Evolutionary conservation across 1,140 invertebrate species (phyloP).

Genomic region (Psix sp.): DNA sequence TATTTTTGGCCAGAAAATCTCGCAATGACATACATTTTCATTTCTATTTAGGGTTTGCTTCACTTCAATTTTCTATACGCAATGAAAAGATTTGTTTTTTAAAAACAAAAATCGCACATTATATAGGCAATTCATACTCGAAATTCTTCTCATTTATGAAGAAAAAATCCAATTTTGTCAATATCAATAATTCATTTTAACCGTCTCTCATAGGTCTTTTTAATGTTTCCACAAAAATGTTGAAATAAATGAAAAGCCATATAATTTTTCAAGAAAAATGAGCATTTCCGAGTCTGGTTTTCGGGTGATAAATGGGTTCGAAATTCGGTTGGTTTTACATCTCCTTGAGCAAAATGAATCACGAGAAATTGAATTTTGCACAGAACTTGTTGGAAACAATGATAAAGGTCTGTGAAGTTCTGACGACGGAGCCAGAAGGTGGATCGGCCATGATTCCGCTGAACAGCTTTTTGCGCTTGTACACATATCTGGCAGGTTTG

Average conservation of each 20-base stretch:
- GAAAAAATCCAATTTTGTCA: too few relatives aligned
- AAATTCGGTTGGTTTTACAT: slow-evolving; percentile 13
- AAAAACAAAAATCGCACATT: too few relatives aligned
- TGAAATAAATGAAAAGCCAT: neutral
- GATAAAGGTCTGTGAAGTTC: slow-evolving; percentile 87
- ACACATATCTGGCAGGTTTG: slow-evolving; percentile 83
- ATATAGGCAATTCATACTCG: too few relatives aligned
- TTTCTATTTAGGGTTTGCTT: neutral
- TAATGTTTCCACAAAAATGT: neutral
- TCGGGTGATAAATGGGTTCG: slow-evolving; percentile 33
- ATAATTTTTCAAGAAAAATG: slow-evolving; percentile 1
- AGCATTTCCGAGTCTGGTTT: slow-evolving; percentile 9
- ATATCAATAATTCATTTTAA: too few relatives aligned
- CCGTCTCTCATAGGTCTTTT: too few relatives aligned
- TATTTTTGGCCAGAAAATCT: neutral
- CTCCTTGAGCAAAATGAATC: slow-evolving; percentile 37
- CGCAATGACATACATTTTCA: neutral
- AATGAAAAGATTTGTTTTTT: too few relatives aligned
- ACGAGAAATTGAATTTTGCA: slow-evolving; percentile 56
- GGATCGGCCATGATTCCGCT: slow-evolving; percentile 85
- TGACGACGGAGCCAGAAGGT: slow-evolving; percentile 89
- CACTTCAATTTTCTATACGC: too few relatives aligned
- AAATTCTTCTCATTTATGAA: too few relatives aligned
- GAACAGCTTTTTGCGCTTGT: slow-evolving; percentile 82
- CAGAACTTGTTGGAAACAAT: slow-evolving; percentile 87